These are phyloP conservation scores for Halcyon chelicuti DNA, from an alignment of 2,797 vertebrate genomes.

Conservation along the genomic window DNA sequence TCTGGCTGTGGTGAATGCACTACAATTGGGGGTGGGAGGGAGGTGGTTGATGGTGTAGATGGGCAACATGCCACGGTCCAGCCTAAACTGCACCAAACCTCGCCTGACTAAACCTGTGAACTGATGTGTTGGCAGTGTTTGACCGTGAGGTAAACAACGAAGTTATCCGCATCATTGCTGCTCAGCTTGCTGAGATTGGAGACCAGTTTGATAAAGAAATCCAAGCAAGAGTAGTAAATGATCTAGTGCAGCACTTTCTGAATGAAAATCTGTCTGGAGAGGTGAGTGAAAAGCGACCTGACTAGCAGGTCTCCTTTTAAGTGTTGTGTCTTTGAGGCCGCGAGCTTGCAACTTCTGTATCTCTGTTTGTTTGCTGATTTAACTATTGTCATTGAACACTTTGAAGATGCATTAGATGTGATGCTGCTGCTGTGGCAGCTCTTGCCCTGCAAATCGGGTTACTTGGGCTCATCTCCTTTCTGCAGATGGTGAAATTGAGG, in stretches of 20 bases:
- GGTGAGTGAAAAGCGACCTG: slow-evolving; percentile 54
- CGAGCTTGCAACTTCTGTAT: neutral
- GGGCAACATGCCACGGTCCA: neutral
- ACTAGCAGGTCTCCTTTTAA: neutral
- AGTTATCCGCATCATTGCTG: slow-evolving; percentile 66
- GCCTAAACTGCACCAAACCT: neutral
- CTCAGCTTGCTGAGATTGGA: slow-evolving; percentile 72
- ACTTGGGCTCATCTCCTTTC: neutral
- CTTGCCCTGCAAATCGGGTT: neutral
- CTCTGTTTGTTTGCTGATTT: neutral
- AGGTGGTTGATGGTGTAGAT: neutral
- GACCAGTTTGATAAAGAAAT: slow-evolving; percentile 75
- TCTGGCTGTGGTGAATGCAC: neutral
- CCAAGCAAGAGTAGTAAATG: slow-evolving; percentile 27
- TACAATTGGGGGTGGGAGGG: neutral
- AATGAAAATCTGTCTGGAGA: slow-evolving; percentile 36
- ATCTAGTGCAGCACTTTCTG: slow-evolving; percentile 49
- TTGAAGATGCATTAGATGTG: neutral
- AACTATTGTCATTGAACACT: neutral
- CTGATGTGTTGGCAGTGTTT: neutral
- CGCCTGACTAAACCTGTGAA: neutral
- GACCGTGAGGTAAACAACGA: slow-evolving; percentile 47
- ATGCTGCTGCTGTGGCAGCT: neutral
- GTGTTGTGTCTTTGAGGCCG: neutral
- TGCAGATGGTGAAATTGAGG: neutral